A percentile compares a stretch with the other conserved stretches of the same genome.
Conservation (phyloP, 1,140 invertebrate species). For the Sitobion miscanthi region DNA sequence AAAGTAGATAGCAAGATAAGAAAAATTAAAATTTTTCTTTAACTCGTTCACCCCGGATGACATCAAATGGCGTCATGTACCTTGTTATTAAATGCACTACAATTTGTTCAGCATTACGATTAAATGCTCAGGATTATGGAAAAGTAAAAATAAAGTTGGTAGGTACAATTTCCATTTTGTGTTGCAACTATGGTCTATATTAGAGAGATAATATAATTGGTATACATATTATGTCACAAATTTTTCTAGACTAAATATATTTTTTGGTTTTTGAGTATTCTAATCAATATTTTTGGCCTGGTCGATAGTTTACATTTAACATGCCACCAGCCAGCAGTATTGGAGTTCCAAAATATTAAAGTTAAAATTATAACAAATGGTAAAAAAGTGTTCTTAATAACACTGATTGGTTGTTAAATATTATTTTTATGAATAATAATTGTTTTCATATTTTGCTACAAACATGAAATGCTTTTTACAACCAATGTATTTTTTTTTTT, state of each 20-base stretch:
- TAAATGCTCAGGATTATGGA: too few species aligned
- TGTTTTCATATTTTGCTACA: not conserved
- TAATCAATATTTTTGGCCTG: not conserved
- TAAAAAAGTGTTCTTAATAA: not conserved
- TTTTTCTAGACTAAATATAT: not conserved
- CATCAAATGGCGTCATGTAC: too few species aligned
- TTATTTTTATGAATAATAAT: not conserved
- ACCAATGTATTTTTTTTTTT: not conserved
- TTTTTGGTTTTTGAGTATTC: not conserved
- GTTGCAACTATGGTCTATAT: too few species aligned
- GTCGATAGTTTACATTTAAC: not conserved
- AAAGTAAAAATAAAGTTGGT: too few species aligned
- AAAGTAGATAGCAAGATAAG: too few species aligned
- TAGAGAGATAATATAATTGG: too few species aligned
- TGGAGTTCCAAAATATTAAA: not conserved
- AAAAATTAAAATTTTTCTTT: too few species aligned
- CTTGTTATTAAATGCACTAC: too few species aligned
- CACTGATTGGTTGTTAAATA: not conserved
- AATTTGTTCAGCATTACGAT: too few species aligned
- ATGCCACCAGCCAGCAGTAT: not conserved
- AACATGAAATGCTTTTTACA: not conserved
- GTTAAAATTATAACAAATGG: not conserved
- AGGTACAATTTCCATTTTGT: too few species aligned
- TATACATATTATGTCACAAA: not conserved
- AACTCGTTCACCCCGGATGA: too few species aligned